Percentiles rank a stretch among this genome's conserved stretches.
These are phyloP conservation scores for Clanis bilineata DNA, from an alignment of 2,888 invertebrate genomes.

Conservation along the genomic window DNA sequence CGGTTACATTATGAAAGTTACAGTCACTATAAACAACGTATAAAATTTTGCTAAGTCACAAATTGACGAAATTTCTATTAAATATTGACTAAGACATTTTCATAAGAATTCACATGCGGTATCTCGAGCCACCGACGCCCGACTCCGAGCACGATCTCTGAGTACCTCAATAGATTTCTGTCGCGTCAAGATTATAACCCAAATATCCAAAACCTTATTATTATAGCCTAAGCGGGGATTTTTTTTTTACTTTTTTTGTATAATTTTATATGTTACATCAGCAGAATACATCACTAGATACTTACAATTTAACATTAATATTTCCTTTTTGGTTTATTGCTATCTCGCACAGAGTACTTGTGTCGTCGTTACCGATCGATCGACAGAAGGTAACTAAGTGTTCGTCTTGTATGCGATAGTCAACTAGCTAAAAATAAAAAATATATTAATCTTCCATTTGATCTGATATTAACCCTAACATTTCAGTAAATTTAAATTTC, in stretches of 20 bases:
- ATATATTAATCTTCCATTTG: constrained; percentile 78
- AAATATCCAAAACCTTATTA: constrained; percentile 75
- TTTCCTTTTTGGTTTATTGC: constrained; percentile 82
- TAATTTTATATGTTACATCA: constrained; percentile 77
- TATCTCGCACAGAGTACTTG: constrained; percentile 69
- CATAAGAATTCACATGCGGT: constrained; percentile 80
- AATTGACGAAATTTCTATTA: constrained; percentile 79
- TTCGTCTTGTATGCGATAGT: constrained; percentile 70
- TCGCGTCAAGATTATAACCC: constrained; percentile 70
- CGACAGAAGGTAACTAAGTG: constrained; percentile 63
- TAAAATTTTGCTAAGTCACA: constrained; percentile 82
- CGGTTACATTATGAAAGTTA: constrained; percentile 70
- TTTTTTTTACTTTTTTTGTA: constrained; percentile 74
- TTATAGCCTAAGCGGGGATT: constrained; percentile 78
- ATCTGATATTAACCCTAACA: constrained; percentile 62
- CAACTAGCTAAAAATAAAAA: constrained; percentile 82
- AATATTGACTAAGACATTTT: constrained; percentile 81
- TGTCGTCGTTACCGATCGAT: constrained; percentile 37
- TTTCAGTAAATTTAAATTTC: constrained; percentile 67
- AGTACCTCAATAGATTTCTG: constrained; percentile 64
- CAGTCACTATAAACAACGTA: constrained; percentile 77
- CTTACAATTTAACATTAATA: constrained; percentile 74
- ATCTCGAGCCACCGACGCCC: constrained; percentile 53
- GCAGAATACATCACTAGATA: constrained; percentile 79
- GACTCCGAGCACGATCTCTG: constrained; percentile 48